Evolutionary conservation across 2,797 vertebrate species (phyloP).

Genomic region (Rhyacichthys aspro): DNA sequence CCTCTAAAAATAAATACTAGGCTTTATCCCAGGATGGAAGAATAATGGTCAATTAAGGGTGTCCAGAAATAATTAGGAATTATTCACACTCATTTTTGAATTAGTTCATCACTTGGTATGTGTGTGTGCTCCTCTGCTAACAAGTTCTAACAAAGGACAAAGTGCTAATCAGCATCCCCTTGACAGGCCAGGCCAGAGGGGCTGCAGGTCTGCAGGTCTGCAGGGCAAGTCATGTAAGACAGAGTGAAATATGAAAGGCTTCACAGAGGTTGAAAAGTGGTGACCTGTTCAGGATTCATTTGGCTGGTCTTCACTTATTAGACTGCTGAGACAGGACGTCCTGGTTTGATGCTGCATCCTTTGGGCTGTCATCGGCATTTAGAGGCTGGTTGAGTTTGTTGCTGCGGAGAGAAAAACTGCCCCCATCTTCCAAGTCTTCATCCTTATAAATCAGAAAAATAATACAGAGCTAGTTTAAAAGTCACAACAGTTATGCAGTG

Average conservation of each 20-base stretch:
- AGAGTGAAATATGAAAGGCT: conserved; percentile 16
- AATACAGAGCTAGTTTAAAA: neutral
- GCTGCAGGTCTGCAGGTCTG: neutral
- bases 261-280: conserved; percentile 14
- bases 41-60: no score
- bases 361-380: conserved; percentile 6
- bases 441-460: conserved; percentile 66
- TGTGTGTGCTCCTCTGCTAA: conserved; percentile 14
- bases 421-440: conserved; percentile 66
- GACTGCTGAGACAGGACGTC: conserved; percentile 35
- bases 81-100: conserved; percentile 1
- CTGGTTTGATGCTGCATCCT: conserved; percentile 28
- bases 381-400: conserved; percentile 24
- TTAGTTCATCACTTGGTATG: neutral
- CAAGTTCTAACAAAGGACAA: conserved; percentile 8
- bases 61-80: neutral
- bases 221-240: conserved; percentile 13
- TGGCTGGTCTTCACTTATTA: conserved; percentile 26
- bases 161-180: conserved; percentile 12
- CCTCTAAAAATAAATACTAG: no score
- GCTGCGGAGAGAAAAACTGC: neutral
- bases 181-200: conserved; percentile 8
- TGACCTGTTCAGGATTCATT: conserved; percentile 21
- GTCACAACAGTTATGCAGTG: no score
- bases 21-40: no score